Evolutionary conservation across 1,140 invertebrate genomes (phyloP).

Genomic region (Pseudoatta argentina): DNA sequence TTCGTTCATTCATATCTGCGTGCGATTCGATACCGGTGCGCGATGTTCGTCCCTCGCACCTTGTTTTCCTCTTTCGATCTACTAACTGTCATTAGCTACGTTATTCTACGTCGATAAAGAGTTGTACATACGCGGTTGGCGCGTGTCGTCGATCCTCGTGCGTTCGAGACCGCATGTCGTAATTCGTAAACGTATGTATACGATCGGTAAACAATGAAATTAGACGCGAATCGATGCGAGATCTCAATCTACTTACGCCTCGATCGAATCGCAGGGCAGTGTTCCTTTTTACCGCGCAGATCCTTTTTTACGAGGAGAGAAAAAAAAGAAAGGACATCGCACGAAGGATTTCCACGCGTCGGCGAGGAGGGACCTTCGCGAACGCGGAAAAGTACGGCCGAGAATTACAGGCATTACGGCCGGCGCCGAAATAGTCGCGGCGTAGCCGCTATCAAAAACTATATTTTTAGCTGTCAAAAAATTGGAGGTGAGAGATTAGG

Average conservation of each 20-base stretch:
- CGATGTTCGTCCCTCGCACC: neutral
- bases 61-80: neutral
- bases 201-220: slow-evolving; percentile 15
- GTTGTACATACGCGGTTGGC: neutral
- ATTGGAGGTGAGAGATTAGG: neutral
- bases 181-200: neutral
- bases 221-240: slow-evolving; percentile 6
- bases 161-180: neutral
- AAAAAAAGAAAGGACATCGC: neutral
- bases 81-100: too few relatives aligned
- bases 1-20: slow-evolving; percentile 3
- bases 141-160: neutral
- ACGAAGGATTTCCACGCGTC: slow-evolving; percentile 5
- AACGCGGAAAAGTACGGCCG: neutral
- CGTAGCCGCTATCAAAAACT: slow-evolving; percentile 62
- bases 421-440: slow-evolving; percentile 65
- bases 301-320: neutral
- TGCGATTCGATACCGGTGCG: neutral
- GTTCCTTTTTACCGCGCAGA: neutral
- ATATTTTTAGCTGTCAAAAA: slow-evolving; percentile 80
- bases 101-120: neutral
- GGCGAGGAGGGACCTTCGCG: neutral
- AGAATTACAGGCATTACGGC: neutral
- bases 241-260: neutral
- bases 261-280: neutral